These are phyloP conservation scores for Oncorhynchus kisutch DNA, from an alignment of 2,113 vertebrate genomes.

Conservation along the genomic window DNA sequence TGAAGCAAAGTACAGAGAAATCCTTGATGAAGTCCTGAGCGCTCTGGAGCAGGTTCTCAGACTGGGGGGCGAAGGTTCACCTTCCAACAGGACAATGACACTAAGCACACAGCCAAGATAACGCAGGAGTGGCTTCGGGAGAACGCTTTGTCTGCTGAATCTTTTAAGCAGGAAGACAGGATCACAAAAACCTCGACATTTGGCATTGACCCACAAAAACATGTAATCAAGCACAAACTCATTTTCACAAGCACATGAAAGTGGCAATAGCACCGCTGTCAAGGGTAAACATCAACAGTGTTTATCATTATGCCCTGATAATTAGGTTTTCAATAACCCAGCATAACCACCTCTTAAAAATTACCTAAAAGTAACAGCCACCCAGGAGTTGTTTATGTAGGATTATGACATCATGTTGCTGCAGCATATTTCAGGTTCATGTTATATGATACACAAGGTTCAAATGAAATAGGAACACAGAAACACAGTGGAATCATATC, in stretches of 20 bases:
- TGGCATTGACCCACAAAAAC: background rate
- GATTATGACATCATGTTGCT: background rate
- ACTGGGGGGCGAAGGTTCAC: too few species aligned
- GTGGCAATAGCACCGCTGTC: background rate
- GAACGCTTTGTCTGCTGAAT: background rate
- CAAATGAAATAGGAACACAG: background rate
- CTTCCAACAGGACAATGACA: too few species aligned
- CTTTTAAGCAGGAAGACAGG: background rate
- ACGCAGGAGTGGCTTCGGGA: too few species aligned
- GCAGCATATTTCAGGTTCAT: background rate
- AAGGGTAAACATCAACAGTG: too few species aligned
- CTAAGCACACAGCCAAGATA: too few species aligned
- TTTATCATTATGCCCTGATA: background rate
- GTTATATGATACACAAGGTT: background rate
- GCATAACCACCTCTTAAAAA: background rate
- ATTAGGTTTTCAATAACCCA: background rate
- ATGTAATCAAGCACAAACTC: background rate
- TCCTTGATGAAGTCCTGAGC: too few species aligned
- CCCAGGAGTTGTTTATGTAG: too few species aligned
- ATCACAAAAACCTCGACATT: background rate
- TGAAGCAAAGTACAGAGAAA: too few species aligned
- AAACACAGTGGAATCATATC: background rate
- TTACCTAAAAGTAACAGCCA: background rate
- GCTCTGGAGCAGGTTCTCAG: too few species aligned
- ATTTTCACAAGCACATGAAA: background rate